Conservation (phyloP, 2,113 vertebrate species). For the Chlorodrepanis virens region DNA sequence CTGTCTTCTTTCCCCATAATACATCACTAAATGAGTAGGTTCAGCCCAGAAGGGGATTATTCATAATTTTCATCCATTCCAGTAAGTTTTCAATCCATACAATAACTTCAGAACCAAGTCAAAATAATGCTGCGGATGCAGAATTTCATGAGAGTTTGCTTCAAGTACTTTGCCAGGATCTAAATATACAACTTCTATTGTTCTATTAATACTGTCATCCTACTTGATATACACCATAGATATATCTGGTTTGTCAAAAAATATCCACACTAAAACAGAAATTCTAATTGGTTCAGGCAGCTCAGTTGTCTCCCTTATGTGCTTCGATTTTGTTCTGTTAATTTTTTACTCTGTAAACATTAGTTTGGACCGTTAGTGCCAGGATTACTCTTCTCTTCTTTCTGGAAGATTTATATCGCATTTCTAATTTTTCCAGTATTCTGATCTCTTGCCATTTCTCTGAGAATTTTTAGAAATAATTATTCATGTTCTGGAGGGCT, state of each 20-base stretch:
- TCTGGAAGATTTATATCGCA: not conserved
- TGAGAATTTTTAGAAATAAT: slow-evolving; percentile 25
- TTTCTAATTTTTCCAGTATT: slow-evolving; percentile 10
- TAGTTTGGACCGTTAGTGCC: not conserved
- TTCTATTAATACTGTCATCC: slow-evolving; percentile 40
- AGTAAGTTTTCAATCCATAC: not conserved
- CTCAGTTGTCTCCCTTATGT: slow-evolving; percentile 1
- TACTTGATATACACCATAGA: slow-evolving; percentile 3
- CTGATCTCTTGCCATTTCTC: not conserved
- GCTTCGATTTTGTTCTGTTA: slow-evolving; percentile 35
- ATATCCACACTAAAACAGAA: not conserved
- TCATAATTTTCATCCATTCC: not conserved
- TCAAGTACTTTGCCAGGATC: slow-evolving; percentile 43
- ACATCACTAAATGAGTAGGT: not conserved
- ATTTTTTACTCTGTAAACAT: slow-evolving; percentile 33
- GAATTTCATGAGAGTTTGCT: slow-evolving; percentile 19
- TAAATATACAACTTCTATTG: slow-evolving; percentile 50
- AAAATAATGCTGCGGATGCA: not conserved
- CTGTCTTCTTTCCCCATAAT: not conserved
- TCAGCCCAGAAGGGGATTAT: not conserved
- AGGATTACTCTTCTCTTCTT: not conserved
- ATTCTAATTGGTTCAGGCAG: slow-evolving; percentile 35
- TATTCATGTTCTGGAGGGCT: slow-evolving; percentile 27
- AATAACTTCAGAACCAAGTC: slow-evolving; percentile 12
- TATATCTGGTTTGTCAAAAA: slow-evolving; percentile 38